Evolutionary conservation across 2,113 vertebrate species (phyloP).

Genomic region (Ovis aries): ARS-UI_Ramb_v3.0 NC_056055.1:16409001-16409500

Average conservation of each 20-base stretch:
- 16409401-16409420: not conserved
- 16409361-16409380: not conserved
- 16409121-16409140: not conserved
- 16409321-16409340: not conserved
- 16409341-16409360: not conserved
- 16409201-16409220: not conserved
- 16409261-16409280: not conserved
- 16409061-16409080: not conserved
- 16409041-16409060: not conserved
- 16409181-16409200: not conserved
- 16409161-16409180: not conserved
- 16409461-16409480: not conserved
- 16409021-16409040: not conserved
- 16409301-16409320: not conserved
- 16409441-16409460: not conserved
- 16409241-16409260: not conserved
- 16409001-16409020: not conserved
- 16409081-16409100: not conserved
- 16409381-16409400: not conserved
- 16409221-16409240: not conserved
- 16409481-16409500: not conserved
- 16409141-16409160: fast-evolving
- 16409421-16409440: not conserved
- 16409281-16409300: not conserved
- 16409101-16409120: not conserved